These are phyloP conservation scores for Mobula hypostoma DNA, from an alignment of 2,113 vertebrate species.

Conservation along the genomic window DNA sequence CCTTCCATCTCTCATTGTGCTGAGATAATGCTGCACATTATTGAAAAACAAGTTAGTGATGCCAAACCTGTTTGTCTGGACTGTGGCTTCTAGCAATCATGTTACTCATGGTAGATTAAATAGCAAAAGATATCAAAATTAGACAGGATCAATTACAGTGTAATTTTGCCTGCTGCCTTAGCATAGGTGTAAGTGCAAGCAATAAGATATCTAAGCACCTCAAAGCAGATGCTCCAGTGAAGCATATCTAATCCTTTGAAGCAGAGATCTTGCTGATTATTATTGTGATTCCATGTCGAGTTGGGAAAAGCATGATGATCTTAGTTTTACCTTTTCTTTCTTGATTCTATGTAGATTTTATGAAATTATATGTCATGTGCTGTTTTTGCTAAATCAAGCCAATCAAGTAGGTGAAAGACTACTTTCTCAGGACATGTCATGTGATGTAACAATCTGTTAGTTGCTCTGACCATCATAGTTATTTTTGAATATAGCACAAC, in stretches of 20 bases:
- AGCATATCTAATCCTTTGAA: not conserved
- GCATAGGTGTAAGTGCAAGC: not conserved
- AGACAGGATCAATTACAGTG: constrained; percentile 14
- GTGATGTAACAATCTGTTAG: not conserved
- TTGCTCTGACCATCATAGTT: not conserved
- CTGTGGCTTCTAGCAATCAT: constrained; percentile 9
- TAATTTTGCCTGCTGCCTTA: not conserved
- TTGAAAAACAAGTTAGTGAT: not conserved
- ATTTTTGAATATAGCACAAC: not conserved
- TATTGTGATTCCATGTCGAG: not conserved
- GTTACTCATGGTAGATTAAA: not conserved
- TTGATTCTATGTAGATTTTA: not conserved
- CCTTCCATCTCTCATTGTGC: not conserved
- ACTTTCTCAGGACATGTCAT: not conserved
- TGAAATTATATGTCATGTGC: not conserved
- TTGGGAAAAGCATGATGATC: not conserved
- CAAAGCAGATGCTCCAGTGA: not conserved
- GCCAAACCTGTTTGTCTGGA: not conserved
- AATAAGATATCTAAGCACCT: not conserved
- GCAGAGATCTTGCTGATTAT: not conserved
- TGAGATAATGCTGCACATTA: not conserved
- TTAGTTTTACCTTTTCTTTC: not conserved
- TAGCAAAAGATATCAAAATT: constrained; percentile 14
- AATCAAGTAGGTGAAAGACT: not conserved
- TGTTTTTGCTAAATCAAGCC: not conserved